Conservation (phyloP, 2,797 vertebrate genomes). For the Steatocranus sp. region DNA sequence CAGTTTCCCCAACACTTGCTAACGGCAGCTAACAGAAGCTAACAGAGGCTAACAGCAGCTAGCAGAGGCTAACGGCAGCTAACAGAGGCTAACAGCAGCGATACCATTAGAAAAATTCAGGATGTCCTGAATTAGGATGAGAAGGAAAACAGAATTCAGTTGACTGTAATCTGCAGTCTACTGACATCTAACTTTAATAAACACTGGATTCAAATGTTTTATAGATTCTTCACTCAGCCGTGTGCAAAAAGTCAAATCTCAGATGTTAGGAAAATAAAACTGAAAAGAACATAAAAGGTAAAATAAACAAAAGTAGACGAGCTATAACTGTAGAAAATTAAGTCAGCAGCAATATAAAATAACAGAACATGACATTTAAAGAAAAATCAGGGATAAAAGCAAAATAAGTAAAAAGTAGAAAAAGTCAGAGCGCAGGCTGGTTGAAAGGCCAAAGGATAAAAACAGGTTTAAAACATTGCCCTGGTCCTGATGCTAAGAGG, state of each 20-base stretch:
- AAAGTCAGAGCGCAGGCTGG: not conserved
- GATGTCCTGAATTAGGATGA: not conserved
- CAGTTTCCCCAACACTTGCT: not conserved
- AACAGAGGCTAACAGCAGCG: not conserved
- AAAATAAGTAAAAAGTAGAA: not conserved
- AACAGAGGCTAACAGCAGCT: too few relatives aligned
- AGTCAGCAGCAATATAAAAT: not conserved
- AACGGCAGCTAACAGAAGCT: not conserved
- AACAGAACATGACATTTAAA: not conserved
- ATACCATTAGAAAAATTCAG: not conserved
- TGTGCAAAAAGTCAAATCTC: not conserved
- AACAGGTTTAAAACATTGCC: not conserved
- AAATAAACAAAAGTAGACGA: accelerated
- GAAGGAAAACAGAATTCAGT: not conserved
- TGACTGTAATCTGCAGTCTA: not conserved
- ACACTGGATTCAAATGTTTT: not conserved
- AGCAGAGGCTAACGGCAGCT: too few relatives aligned
- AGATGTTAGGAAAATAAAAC: not conserved
- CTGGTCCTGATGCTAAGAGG: not conserved
- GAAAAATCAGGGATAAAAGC: not conserved
- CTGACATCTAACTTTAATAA: not conserved
- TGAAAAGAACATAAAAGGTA: not conserved
- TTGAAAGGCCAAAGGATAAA: not conserved
- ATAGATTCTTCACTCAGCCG: not conserved
- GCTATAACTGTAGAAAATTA: not conserved